Evolutionary conservation across 2,888 invertebrate genomes (phyloP).

Genomic region (Leptopilina drosophilae): DNA sequence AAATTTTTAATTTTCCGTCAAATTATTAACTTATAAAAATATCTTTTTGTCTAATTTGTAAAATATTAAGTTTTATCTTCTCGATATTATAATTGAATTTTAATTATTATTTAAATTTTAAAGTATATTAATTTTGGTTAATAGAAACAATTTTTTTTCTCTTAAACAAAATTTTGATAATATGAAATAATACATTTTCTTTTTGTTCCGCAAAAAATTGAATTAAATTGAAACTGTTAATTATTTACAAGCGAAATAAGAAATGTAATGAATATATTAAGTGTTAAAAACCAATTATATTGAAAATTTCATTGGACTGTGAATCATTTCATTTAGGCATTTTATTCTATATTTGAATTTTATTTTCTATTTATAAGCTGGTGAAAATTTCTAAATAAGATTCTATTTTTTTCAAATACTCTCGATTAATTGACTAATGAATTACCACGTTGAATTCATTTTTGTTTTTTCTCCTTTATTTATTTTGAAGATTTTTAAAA

Average conservation of each 20-base stretch:
- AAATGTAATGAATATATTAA: slow-evolving; percentile 2
- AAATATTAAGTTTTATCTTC: no score
- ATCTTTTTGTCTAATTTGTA: no score
- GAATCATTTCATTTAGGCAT: slow-evolving; percentile 24
- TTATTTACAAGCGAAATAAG: slow-evolving; percentile 24
- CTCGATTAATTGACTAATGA: slow-evolving; percentile 38
- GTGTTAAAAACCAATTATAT: slow-evolving; percentile 1
- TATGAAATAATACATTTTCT: no score
- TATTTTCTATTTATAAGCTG: slow-evolving; percentile 12
- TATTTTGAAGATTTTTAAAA: neutral
- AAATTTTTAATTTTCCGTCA: no score
- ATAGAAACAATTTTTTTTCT: no score
- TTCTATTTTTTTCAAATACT: slow-evolving; percentile 20
- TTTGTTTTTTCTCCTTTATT: neutral
- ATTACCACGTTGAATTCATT: slow-evolving; percentile 27
- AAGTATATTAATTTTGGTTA: no score
- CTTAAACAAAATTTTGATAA: no score
- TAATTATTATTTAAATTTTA: no score
- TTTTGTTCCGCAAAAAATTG: no score
- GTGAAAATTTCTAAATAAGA: slow-evolving; percentile 14
- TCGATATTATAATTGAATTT: no score
- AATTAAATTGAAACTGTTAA: slow-evolving; percentile 5
- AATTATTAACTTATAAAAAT: no score
- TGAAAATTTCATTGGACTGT: neutral
- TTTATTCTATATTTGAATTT: neutral